phyloP scores from a whole-genome alignment of 2,113 vertebrate genomes.

The Coturnix japonica region DNA sequence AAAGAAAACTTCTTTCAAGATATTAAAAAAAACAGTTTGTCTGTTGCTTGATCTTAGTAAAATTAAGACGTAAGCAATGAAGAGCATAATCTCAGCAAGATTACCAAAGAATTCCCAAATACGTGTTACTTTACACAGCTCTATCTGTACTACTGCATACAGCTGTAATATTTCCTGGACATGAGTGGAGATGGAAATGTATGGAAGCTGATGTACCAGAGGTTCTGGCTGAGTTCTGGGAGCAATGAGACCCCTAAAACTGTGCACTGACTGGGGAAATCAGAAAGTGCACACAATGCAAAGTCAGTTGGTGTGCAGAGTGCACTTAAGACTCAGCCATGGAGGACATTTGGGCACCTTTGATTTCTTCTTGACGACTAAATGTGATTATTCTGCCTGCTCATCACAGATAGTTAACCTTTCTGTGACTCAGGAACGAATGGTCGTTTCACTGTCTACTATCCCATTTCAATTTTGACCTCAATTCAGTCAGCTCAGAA shows the following conservation, averaged over 20 bases:
- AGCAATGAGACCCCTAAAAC: neutral
- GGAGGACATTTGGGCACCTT: neutral
- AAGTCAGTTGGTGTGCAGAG: neutral
- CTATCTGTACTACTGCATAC: too few relatives aligned
- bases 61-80: neutral
- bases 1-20: neutral
- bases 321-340: neutral
- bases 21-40: neutral
- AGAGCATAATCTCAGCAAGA: neutral
- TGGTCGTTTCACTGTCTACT: neutral
- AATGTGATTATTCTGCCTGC: neutral
- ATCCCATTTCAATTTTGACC: neutral
- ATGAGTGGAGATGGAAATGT: too few relatives aligned
- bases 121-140: neutral
- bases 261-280: neutral
- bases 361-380: neutral
- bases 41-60: neutral
- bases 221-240: neutral
- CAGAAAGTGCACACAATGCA: neutral
- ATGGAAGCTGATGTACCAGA: neutral
- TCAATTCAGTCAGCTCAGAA: neutral
- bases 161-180: too few relatives aligned
- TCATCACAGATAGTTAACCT: neutral
- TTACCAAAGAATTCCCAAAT: neutral
- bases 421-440: neutral